Conservation (phyloP, 1,140 invertebrate genomes). For the Heliconius nattereri region DNA sequence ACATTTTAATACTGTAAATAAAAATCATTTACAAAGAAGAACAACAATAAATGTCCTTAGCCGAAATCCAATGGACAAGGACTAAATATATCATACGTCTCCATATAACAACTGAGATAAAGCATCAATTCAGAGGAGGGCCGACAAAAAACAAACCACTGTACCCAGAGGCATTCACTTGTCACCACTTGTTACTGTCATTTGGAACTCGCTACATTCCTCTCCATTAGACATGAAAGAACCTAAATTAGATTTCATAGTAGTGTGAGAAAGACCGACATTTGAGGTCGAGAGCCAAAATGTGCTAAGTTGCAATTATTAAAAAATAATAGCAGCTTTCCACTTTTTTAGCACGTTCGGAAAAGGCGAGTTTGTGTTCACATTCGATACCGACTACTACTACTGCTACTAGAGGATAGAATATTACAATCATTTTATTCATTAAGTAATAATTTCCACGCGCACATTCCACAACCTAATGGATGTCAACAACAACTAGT, state of each 20-base stretch:
- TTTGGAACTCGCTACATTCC: constrained; percentile 28
- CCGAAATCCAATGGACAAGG: not conserved
- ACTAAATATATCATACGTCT: not conserved
- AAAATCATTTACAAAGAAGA: not conserved
- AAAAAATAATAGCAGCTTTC: not conserved
- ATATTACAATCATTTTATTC: no score
- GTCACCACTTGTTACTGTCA: constrained; percentile 30
- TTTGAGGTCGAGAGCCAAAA: not conserved
- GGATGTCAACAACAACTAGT: no score
- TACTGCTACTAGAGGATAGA: no score
- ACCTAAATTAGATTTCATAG: constrained; percentile 10
- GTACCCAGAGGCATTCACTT: constrained; percentile 25
- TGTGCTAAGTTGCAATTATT: not conserved
- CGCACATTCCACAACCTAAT: no score
- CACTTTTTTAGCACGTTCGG: no score
- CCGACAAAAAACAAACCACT: constrained; percentile 23
- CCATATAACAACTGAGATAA: not conserved
- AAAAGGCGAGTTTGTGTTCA: no score
- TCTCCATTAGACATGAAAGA: constrained; percentile 28
- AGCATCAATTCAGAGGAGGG: constrained; percentile 11
- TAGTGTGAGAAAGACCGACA: constrained; percentile 4
- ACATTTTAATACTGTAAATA: not conserved
- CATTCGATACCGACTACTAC: no score
- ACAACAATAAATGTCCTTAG: not conserved
- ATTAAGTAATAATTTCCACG: no score